A percentile compares a stretch with the other conserved stretches of the same genome.
phyloP scores from a whole-genome alignment of 2,113 vertebrate genomes.

The Acrocephalus arundinaceus region DNA sequence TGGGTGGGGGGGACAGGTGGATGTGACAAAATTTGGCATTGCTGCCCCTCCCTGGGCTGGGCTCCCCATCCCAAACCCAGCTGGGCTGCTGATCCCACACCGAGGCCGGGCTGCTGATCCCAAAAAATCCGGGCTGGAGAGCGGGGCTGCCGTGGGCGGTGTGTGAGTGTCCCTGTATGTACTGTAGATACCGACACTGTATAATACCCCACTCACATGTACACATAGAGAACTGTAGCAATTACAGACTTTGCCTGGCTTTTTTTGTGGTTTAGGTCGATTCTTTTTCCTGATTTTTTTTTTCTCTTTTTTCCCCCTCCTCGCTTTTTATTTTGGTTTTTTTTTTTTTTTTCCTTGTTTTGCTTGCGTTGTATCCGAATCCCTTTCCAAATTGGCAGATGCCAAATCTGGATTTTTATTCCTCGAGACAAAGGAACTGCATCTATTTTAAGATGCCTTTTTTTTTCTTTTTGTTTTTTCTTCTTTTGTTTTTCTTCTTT shows the following conservation, averaged over 20 bases:
- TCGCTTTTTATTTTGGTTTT: background rate
- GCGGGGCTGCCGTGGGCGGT: background rate
- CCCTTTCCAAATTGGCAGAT: conserved; percentile 48
- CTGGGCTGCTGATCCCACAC: no score
- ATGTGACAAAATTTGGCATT: background rate
- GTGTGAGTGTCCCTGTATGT: background rate
- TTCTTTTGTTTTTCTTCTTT: background rate
- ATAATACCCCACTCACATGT: conserved; percentile 38
- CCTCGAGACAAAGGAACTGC: conserved; percentile 63
- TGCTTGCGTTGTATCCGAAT: conserved; percentile 28
- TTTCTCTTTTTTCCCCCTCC: background rate
- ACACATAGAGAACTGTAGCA: conserved; percentile 4
- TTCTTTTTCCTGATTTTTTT: background rate
- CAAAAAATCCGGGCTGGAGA: no score
- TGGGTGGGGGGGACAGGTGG: background rate
- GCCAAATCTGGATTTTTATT: conserved; percentile 52
- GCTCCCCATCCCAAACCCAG: background rate
- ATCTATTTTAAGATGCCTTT: conserved; percentile 82
- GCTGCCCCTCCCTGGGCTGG: background rate
- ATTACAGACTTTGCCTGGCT: conserved; percentile 8
- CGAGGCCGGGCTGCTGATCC: background rate
- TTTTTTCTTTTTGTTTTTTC: background rate
- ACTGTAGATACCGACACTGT: conserved; percentile 48
- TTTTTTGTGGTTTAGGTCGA: background rate
- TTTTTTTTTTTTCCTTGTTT: background rate